Base-by-base conservation (phyloP, 2,113 vertebrate species). In the Chroicocephalus ridibundus region DNA sequence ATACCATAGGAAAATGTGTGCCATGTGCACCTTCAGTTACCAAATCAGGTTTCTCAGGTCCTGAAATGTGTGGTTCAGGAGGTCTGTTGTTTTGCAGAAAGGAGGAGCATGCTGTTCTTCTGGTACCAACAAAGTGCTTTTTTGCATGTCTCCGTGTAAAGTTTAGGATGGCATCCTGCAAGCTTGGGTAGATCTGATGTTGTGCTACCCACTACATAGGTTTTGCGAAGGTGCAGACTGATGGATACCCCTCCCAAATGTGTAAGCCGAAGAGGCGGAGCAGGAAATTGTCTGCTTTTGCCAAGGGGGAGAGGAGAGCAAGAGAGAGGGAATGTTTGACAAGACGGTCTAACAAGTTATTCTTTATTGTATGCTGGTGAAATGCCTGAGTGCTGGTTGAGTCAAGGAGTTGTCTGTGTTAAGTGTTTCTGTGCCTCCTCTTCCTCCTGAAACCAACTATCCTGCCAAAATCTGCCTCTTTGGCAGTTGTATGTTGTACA, bases 1-100 rank as follows among this genome's bases (percentile, higher is more conserved):
- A 69, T 94, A 66, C 90, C 51, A 9, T 36, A 62, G 79, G 75
- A 79, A 90, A 93, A 90, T 22, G 7, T 82, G 27, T 80, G 54
- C 70, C 58, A 38, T 74, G 54, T 77, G 54, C 25, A 86, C 29
- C 82, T 82, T 85, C 85, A 90, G 15, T 91, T 91, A 66, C 46
- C 57, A 79, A 76, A 82, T 90, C 91, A 69, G 82, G 85, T 92
- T 96, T 54, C 70, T 85, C 93, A 74, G 89, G 82, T 93, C 87
- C 44, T 51, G 79, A 69, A 90, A 82, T 44, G 54, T 44, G 57
- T 91, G 40, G 65, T 75, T 95, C 65, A 78, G 54, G 38, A 91
- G 21, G 17, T 47, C 38, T 82, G 4, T 26, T 58, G 47, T 52
- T 79, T 31, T 8, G 32, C 54, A 86, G 77, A 65, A 60, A 79